Evolutionary conservation across 2,888 invertebrate species (phyloP).

Genomic region (Prosapia bicincta): DNA sequence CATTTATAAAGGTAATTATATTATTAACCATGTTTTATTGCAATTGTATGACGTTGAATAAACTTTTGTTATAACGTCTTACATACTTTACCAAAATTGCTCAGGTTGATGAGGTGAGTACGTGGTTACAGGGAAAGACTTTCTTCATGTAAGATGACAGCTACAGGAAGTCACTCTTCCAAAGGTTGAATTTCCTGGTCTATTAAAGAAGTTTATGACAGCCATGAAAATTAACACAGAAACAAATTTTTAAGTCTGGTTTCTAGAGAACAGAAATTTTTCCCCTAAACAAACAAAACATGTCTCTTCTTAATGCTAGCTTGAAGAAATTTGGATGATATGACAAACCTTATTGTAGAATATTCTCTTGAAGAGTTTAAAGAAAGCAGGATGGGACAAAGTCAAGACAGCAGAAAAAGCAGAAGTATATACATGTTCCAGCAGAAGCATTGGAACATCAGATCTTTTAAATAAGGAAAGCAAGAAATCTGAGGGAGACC

Average conservation of each 20-base stretch:
- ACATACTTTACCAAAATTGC: too few relatives aligned
- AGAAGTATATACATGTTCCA: not conserved
- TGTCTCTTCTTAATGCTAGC: not conserved
- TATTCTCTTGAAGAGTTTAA: not conserved
- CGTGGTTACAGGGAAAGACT: not conserved
- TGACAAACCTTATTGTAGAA: too few relatives aligned
- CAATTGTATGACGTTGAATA: too few relatives aligned
- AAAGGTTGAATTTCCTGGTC: not conserved
- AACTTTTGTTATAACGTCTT: too few relatives aligned
- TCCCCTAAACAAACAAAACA: not conserved
- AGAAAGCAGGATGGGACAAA: not conserved
- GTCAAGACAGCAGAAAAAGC: not conserved
- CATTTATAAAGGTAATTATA: too few relatives aligned
- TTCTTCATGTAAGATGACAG: slow-evolving; percentile 4
- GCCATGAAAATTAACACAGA: not conserved
- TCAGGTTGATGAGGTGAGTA: too few relatives aligned
- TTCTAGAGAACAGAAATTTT: not conserved
- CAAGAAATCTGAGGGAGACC: too few relatives aligned
- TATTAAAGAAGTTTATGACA: not conserved
- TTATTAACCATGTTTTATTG: too few relatives aligned
- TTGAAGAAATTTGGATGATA: too few relatives aligned
- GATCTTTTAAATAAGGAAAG: too few relatives aligned
- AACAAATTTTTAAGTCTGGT: not conserved
- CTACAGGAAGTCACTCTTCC: not conserved
- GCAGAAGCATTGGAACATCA: not conserved